phyloP scores from a whole-genome alignment of 2,113 vertebrate species.

The Ifrita kowaldi region DNA sequence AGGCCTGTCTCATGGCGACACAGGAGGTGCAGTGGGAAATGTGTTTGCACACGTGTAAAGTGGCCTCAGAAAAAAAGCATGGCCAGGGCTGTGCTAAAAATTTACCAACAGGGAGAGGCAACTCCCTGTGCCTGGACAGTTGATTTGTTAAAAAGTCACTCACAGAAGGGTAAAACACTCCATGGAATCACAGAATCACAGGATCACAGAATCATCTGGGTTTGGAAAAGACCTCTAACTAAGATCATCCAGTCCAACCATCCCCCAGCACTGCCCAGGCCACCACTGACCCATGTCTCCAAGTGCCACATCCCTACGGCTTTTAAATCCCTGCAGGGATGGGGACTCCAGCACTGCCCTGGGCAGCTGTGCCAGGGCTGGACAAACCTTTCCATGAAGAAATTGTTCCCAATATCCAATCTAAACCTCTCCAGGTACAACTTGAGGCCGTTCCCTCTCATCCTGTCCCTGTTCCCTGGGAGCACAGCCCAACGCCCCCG shows the following conservation, averaged over 20 bases:
- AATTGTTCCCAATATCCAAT: neutral
- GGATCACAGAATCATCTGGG: neutral
- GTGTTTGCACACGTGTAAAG: neutral
- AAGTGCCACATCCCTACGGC: neutral
- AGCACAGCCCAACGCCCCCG: rapidly evolving
- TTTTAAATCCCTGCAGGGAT: neutral
- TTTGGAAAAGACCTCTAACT: neutral
- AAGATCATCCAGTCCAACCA: rapidly evolving
- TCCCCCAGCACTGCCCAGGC: neutral
- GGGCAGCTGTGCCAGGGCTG: neutral
- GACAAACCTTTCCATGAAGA: rapidly evolving
- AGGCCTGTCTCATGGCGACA: too few relatives aligned
- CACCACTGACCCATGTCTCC: neutral
- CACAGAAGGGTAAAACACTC: neutral
- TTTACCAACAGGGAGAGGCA: neutral
- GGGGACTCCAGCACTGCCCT: too few relatives aligned
- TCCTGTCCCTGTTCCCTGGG: neutral
- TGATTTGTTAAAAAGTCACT: neutral
- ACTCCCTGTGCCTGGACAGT: neutral
- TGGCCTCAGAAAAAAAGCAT: rapidly evolving
- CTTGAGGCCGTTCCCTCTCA: rapidly evolving
- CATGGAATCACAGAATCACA: neutral
- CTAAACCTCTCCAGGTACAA: rapidly evolving
- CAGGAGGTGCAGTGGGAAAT: neutral
- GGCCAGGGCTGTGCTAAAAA: neutral